These are phyloP conservation scores for Drosophila burlai DNA, from an alignment of 1,140 invertebrate genomes.

Conservation along the genomic window DNA sequence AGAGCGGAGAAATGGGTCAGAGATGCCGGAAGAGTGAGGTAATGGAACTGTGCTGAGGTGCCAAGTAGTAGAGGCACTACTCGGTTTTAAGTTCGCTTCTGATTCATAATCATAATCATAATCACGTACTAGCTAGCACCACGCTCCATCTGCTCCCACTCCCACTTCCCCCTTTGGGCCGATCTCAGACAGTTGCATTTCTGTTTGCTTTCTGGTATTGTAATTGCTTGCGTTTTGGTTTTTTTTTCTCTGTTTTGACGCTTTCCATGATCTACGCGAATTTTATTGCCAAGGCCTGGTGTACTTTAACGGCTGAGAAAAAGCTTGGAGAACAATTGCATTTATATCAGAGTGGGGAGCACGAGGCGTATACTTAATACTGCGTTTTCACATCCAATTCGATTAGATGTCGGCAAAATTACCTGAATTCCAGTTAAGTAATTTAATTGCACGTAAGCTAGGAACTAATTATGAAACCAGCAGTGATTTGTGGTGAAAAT, in stretches of 20 bases:
- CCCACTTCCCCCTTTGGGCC: constrained; percentile 4
- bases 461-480: constrained; percentile 21
- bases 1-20: constrained; percentile 1
- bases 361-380: constrained; percentile 25
- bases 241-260: constrained; percentile 4
- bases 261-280: constrained; percentile 41
- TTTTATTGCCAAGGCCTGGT: constrained; percentile 58
- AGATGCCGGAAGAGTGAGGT: neutral
- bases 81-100: constrained; percentile 12
- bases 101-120: constrained; percentile 55
- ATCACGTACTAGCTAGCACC: constrained; percentile 48
- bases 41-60: constrained; percentile 10
- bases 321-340: constrained; percentile 48
- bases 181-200: constrained; percentile 10
- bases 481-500: neutral
- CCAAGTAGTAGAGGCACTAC: neutral
- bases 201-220: constrained; percentile 27
- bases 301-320: constrained; percentile 51
- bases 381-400: constrained; percentile 21
- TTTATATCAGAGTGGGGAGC: constrained; percentile 6
- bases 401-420: constrained; percentile 19
- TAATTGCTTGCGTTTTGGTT: constrained; percentile 35
- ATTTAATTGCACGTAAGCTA: constrained; percentile 22
- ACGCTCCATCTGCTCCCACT: constrained; percentile 22
- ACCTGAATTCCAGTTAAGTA: constrained; percentile 13